phyloP scores from a whole-genome alignment of 1,140 invertebrate species.

The Nasonia longicornis region DNA sequence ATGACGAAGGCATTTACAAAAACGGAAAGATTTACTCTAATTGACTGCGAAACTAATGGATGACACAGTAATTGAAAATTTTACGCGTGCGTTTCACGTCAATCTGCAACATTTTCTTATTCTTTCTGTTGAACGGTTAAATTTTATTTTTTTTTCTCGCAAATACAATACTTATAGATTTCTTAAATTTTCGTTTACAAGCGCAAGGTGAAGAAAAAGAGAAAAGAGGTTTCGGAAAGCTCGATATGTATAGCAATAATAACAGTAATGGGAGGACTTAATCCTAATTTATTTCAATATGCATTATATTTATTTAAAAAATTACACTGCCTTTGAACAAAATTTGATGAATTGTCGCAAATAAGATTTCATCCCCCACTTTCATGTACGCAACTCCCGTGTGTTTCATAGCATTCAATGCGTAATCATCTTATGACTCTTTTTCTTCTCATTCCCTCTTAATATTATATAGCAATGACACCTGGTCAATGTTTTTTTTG shows the following conservation, averaged over 20 bases:
- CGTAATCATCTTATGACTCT: slow-evolving; percentile 1
- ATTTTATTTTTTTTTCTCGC: slow-evolving; percentile 27
- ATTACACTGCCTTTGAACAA: slow-evolving; percentile 62
- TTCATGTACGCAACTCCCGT: slow-evolving; percentile 23
- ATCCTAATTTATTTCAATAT: slow-evolving; percentile 61
- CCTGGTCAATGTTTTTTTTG: slow-evolving; percentile 12
- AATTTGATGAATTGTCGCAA: slow-evolving; percentile 59
- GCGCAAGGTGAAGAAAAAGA: slow-evolving; percentile 49
- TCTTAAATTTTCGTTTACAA: slow-evolving; percentile 30
- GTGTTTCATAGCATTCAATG: slow-evolving; percentile 12
- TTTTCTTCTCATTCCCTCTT: slow-evolving; percentile 1
- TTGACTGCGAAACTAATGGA: slow-evolving; percentile 33
- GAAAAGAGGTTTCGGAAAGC: slow-evolving; percentile 48
- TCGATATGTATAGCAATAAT: slow-evolving; percentile 54
- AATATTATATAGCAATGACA: slow-evolving; percentile 24
- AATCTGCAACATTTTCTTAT: neutral
- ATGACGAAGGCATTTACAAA: slow-evolving; percentile 39
- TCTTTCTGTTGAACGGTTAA: slow-evolving; percentile 27
- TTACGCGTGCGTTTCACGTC: slow-evolving; percentile 27
- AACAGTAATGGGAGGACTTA: slow-evolving; percentile 56
- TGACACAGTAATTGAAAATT: slow-evolving; percentile 39
- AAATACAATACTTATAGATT: slow-evolving; percentile 30
- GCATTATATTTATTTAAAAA: slow-evolving; percentile 64
- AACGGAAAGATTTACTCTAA: slow-evolving; percentile 43
- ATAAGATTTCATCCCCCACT: slow-evolving; percentile 33